Percentiles rank a stretch among this genome's conserved stretches.
phyloP scores from a whole-genome alignment of 2,888 invertebrate genomes.

The Ectropis crepuscularia region DNA sequence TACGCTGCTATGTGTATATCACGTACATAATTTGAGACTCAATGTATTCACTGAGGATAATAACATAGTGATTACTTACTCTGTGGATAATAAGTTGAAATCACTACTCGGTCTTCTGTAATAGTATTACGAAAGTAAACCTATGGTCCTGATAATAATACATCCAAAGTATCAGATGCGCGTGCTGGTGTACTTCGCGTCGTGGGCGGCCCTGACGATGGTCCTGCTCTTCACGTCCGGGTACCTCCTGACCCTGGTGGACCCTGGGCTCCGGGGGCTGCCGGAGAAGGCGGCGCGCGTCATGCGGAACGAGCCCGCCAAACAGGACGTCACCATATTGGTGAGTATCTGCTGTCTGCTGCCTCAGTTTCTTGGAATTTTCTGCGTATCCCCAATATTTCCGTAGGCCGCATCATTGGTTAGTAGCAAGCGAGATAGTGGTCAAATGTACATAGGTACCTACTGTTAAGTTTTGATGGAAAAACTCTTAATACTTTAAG shows the following conservation, averaged over 20 bases:
- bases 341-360: not conserved
- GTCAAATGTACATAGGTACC: no score
- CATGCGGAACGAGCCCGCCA: not conserved
- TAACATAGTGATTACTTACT: no score
- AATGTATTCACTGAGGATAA: no score
- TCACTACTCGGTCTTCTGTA: no score
- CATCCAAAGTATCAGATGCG: conserved; percentile 5
- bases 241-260: conserved; percentile 1
- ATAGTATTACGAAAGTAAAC: not conserved
- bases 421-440: no score
- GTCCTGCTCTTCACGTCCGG: not conserved
- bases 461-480: no score
- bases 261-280: conserved; percentile 4
- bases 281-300: conserved; percentile 7
- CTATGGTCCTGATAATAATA: not conserved
- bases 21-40: no score
- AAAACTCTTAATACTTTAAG: no score
- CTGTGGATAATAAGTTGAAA: no score
- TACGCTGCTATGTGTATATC: no score
- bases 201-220: conserved; percentile 6
- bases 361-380: not conserved
- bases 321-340: not conserved
- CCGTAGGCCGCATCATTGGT: no score
- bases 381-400: no score
- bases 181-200: not conserved